Evolutionary conservation across 53 echinoderm and acorn worm species (phyloP).

Genomic region (Luidia sarsii): DNA sequence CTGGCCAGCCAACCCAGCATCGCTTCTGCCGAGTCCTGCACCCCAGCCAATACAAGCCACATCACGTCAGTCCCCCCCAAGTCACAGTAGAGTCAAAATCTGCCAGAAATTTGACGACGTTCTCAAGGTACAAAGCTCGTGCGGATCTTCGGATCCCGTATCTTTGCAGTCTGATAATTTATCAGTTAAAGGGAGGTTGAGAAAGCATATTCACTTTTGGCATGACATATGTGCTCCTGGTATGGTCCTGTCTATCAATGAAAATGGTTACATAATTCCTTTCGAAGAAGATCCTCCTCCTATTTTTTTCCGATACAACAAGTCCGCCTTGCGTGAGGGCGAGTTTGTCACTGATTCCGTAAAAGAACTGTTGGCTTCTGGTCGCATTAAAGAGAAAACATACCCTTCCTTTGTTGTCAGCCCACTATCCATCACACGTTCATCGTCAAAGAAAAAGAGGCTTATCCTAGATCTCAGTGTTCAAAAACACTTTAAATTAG

Average conservation of each 20-base stretch:
- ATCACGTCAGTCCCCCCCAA: background rate
- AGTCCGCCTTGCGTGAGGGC: background rate
- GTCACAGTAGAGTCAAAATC: background rate
- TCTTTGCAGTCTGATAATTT: background rate
- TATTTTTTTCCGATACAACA: background rate
- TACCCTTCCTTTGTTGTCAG: background rate
- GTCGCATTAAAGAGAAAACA: background rate
- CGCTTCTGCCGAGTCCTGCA: background rate
- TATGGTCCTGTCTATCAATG: background rate
- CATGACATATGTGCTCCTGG: background rate
- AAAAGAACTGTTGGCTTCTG: background rate
- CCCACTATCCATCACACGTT: background rate
- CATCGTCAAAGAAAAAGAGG: background rate
- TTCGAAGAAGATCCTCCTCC: background rate
- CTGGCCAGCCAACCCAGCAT: background rate
- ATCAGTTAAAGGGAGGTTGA: conserved; percentile 15
- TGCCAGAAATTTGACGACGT: conserved; percentile 5
- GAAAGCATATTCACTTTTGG: background rate
- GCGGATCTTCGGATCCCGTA: background rate
- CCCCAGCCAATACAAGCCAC: background rate
- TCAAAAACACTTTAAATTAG: background rate
- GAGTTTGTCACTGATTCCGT: background rate
- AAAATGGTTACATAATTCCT: background rate
- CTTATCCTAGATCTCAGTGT: background rate
- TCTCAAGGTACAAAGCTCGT: background rate